Base-by-base conservation (phyloP, 2,797 vertebrate species). In the Protonibea diacanthus region DNA sequence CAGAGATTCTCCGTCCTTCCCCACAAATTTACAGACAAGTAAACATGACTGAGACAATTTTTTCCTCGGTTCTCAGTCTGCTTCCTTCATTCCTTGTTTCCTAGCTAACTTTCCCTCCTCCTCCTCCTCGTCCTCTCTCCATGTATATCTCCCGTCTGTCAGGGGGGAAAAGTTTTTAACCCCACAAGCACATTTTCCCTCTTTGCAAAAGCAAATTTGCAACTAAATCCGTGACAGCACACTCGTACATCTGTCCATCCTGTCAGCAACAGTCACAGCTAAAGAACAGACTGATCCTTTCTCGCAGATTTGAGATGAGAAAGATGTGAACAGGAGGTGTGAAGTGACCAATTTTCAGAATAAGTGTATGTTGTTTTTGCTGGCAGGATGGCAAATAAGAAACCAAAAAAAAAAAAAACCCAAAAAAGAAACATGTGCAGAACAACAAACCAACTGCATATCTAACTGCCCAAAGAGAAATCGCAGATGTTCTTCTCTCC, bases 11-110 rank as follows among this genome's bases (percentile, higher is more conserved):
- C 76, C 38, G 76, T 88, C 76, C 81, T 91, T 90, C 80, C 83
- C 76, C 69, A 58, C 84, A 90, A 88, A 92, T 91, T 87, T 85
- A 79, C 86, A 83, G 82, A 85, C 79, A 86, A 93, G 90, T 88
- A 94, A 93, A 94, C 89, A 93, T 66, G 68, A 91, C 89, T 85
- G 80, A 85, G 87, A 78, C 74, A 68, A 78, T 83, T 84, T 87
- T 90, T 89, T 84, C 78, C 85, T 72, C 62, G 10, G n/a, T 57
- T 49, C 61, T 70, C 67, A 11, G 61, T 33, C 65, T 71, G 63
- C 66, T 27, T 57, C 71, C 69, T 71, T 55, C 61, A 62, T 45
- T 73, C 67, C 79, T 57, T 7, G 55, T 78, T 80, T 60, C 72
- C 68, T 74, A 20, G 58, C 71, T 80, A 38, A 67, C 73, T 62